phyloP scores from a whole-genome alignment of 2,113 vertebrate genomes.

The Centropus unirufus region DNA sequence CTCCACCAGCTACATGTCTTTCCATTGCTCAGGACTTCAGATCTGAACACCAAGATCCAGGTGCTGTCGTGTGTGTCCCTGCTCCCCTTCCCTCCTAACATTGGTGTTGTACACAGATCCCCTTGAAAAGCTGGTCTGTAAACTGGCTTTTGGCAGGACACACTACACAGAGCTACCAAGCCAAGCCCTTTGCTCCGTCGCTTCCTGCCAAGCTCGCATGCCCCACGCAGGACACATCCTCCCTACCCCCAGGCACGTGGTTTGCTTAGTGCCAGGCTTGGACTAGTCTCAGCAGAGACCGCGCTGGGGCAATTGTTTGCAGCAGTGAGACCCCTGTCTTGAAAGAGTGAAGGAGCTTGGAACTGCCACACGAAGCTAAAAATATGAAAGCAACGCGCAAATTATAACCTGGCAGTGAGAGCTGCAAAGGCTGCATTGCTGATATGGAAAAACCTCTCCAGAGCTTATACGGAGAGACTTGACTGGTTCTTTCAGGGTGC shows the following conservation, averaged over 20 bases:
- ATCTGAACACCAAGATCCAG: too few species aligned
- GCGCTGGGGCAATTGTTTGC: background rate
- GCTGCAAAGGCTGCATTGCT: background rate
- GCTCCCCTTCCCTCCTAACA: background rate
- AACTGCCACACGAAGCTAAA: background rate
- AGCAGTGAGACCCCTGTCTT: background rate
- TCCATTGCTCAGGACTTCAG: too few species aligned
- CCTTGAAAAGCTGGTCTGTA: background rate
- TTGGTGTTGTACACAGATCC: background rate
- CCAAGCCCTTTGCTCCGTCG: background rate
- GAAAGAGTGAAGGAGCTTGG: background rate
- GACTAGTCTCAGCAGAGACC: background rate
- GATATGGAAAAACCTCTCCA: background rate
- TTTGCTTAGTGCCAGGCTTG: background rate
- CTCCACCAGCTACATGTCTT: too few species aligned
- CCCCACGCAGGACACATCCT: background rate
- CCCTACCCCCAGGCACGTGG: background rate
- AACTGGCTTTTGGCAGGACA: background rate
- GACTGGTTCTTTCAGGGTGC: background rate
- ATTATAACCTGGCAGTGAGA: background rate
- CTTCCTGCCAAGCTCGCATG: background rate
- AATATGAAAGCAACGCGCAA: background rate
- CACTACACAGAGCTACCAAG: background rate
- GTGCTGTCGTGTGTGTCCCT: rapidly evolving
- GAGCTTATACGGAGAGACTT: background rate